Evolutionary conservation across 2,888 invertebrate genomes (phyloP).

Genomic region (Tricholauxania praeusta): DNA sequence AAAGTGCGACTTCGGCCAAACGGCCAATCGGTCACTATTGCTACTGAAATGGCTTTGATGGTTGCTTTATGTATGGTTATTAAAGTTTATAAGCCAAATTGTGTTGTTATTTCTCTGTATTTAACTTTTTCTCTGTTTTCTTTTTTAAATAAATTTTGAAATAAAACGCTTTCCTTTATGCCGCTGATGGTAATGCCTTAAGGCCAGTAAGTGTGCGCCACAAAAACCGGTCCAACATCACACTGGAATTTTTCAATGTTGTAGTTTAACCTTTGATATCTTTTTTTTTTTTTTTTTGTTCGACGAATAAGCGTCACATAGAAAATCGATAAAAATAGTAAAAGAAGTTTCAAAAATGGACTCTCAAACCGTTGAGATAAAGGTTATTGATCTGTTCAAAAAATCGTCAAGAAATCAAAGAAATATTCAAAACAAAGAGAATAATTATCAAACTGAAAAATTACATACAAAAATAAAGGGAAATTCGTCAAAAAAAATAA

Average conservation of each 20-base stretch:
- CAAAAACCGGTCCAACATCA: background rate
- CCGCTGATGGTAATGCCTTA: background rate
- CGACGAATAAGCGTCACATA: too few species aligned
- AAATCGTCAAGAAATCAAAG: background rate
- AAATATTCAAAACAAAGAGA: background rate
- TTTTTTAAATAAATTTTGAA: background rate
- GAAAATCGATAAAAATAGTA: too few species aligned
- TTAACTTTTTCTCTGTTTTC: too few species aligned
- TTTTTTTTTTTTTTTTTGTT: background rate
- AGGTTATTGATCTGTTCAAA: background rate
- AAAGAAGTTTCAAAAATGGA: too few species aligned
- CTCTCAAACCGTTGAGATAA: background rate
- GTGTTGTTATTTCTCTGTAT: too few species aligned
- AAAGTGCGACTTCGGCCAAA: background rate
- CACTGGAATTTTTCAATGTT: slow-evolving; percentile 19
- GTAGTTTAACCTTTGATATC: background rate
- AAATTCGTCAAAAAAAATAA: too few species aligned
- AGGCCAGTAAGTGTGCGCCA: background rate
- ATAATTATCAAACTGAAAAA: background rate
- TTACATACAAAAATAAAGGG: too few species aligned
- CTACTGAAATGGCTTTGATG: too few species aligned
- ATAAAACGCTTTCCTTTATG: background rate
- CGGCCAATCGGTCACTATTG: too few species aligned
- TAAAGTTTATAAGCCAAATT: too few species aligned
- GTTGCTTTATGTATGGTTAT: too few species aligned